phyloP scores from a whole-genome alignment of 2,888 invertebrate species.

The Alentia gelatinosa region DNA sequence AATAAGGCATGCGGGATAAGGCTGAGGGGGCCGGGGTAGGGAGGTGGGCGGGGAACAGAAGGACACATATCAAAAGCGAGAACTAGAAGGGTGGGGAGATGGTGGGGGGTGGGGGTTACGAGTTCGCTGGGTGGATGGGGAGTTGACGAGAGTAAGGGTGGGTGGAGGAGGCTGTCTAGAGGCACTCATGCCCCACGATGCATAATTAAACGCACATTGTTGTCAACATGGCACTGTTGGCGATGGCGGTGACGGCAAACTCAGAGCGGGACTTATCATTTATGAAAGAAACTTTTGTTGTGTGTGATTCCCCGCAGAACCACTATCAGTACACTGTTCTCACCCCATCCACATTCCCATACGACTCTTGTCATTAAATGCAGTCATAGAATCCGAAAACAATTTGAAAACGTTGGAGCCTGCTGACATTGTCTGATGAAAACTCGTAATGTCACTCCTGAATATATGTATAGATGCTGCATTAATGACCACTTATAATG shows the following conservation, averaged over 20 bases:
- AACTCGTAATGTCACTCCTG: too few species aligned
- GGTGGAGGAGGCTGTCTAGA: background rate
- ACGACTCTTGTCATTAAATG: too few species aligned
- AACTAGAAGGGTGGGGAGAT: background rate
- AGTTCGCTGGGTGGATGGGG: background rate
- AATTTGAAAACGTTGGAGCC: too few species aligned
- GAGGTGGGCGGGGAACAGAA: too few species aligned
- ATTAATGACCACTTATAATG: too few species aligned
- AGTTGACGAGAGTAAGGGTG: background rate
- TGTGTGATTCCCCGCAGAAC: background rate
- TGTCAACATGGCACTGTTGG: background rate
- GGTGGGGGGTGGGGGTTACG: background rate
- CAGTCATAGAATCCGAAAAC: too few species aligned
- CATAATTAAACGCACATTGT: conserved; percentile 26
- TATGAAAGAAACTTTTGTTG: background rate
- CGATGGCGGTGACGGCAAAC: background rate
- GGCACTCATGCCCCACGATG: background rate
- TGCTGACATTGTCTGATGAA: too few species aligned
- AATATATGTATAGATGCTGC: too few species aligned
- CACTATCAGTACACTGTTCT: too few species aligned
- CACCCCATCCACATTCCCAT: too few species aligned
- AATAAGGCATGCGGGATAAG: background rate
- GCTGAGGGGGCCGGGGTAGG: too few species aligned
- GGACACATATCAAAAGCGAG: too few species aligned
- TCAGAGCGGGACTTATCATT: background rate